Evolutionary conservation across 2,888 invertebrate genomes (phyloP).

Genomic region (Macroteleia sp.): DNA sequence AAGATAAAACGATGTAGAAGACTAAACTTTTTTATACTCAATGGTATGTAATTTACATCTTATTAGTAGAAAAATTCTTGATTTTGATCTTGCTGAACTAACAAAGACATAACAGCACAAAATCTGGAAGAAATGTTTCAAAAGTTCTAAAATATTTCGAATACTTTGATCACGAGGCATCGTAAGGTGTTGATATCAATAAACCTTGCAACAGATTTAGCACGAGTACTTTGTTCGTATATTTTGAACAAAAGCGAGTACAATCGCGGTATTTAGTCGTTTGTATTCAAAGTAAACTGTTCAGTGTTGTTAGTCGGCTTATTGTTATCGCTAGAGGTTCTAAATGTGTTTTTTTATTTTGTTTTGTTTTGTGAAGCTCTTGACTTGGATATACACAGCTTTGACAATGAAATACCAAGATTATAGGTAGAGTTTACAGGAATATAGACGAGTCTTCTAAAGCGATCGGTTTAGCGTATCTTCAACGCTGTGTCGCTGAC

Average conservation of each 20-base stretch:
- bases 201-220: constrained; percentile 31
- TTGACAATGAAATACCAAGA: constrained; percentile 61
- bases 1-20: no score
- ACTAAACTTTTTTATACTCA: no score
- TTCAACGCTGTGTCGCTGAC: constrained; percentile 8
- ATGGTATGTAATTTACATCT: no score
- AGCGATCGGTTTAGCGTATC: constrained; percentile 30
- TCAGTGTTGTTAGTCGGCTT: constrained; percentile 30
- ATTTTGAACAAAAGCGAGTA: constrained; percentile 48
- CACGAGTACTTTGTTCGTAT: constrained; percentile 43
- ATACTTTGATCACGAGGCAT: neutral
- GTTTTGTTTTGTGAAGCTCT: constrained; percentile 7
- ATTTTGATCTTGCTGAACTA: no score
- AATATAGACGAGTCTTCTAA: constrained; percentile 39
- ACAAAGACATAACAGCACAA: no score
- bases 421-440: constrained; percentile 59
- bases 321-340: constrained; percentile 53
- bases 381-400: constrained; percentile 36
- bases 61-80: no score
- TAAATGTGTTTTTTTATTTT: constrained; percentile 16
- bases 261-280: constrained; percentile 54
- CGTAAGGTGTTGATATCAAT: constrained; percentile 42
- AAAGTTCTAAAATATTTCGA: no score
- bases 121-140: no score
- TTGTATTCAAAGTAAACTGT: constrained; percentile 54